Conservation (phyloP, 2,797 vertebrate species). For the Champsocephalus gunnari region DNA sequence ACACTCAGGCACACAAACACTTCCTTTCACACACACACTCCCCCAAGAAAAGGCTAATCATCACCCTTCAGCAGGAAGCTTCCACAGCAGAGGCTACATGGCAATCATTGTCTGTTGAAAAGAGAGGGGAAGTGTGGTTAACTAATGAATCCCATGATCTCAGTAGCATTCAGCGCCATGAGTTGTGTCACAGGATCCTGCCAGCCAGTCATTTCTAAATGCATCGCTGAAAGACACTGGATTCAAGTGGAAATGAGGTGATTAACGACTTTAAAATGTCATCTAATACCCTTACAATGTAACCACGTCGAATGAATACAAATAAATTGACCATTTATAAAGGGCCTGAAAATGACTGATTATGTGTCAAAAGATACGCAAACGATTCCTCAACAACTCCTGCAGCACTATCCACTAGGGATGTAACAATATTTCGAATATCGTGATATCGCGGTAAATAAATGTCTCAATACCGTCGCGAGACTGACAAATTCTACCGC, state of each 20-base stretch:
- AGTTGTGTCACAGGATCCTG: conserved; percentile 16
- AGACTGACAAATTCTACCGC: too few species aligned
- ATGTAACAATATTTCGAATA: too few species aligned
- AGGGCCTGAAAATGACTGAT: not conserved
- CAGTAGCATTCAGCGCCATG: conserved; percentile 33
- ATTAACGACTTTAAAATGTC: conserved; percentile 24
- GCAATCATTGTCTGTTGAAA: conserved; percentile 48
- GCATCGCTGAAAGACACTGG: conserved; percentile 7
- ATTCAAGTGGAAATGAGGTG: conserved; percentile 14
- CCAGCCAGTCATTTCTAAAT: conserved; percentile 37
- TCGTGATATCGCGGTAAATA: too few species aligned
- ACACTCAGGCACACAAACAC: not conserved
- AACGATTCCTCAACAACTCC: not conserved
- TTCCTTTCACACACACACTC: not conserved
- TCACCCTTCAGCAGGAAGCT: conserved; percentile 38
- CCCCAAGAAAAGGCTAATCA: conserved; percentile 44
- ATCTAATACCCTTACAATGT: not conserved
- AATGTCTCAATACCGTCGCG: too few species aligned
- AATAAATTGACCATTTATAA: not conserved
- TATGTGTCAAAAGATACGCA: not conserved
- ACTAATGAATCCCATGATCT: conserved; percentile 51
- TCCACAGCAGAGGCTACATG: conserved; percentile 36
- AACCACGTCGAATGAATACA: not conserved
- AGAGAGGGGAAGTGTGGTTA: conserved; percentile 15
- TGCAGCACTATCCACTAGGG: not conserved